Percentiles rank a stretch among this genome's conserved stretches.
Evolutionary conservation across 2,888 invertebrate species (phyloP).

Genomic region (Drosophila anceps): DNA sequence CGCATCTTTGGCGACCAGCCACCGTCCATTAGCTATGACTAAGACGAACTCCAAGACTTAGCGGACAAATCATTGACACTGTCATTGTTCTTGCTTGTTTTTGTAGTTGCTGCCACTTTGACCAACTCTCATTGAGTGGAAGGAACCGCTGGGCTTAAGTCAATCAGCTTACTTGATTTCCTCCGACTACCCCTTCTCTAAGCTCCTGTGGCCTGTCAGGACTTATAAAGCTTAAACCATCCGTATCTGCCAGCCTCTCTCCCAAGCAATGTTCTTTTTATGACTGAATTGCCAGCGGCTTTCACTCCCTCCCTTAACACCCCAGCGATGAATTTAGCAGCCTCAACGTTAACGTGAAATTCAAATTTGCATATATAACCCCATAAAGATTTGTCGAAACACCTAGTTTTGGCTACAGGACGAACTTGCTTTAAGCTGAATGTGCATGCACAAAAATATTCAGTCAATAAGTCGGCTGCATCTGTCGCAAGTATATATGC

Average conservation of each 20-base stretch:
- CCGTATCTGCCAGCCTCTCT: conserved; percentile 4
- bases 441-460: not conserved
- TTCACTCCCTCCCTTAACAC: not conserved
- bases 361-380: conserved; percentile 38
- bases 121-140: conserved; percentile 62
- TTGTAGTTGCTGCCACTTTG: conserved; percentile 30
- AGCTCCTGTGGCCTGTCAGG: conserved; percentile 31
- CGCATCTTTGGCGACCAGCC: conserved; percentile 40
- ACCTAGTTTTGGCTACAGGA: conserved; percentile 25
- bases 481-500: conserved; percentile 5
- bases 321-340: conserved; percentile 2
- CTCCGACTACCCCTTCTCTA: not conserved
- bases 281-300: conserved; percentile 20
- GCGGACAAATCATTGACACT: conserved; percentile 66
- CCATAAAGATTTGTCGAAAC: conserved; percentile 15
- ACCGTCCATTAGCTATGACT: conserved; percentile 46
- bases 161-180: conserved; percentile 71
- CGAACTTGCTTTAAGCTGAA: conserved; percentile 29
- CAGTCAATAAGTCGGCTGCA: conserved; percentile 17
- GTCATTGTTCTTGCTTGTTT: conserved; percentile 12
- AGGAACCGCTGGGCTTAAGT: conserved; percentile 45
- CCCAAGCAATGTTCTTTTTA: conserved; percentile 16
- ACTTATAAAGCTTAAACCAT: conserved; percentile 40
- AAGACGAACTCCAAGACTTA: conserved; percentile 20
- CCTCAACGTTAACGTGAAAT: conserved; percentile 10